A percentile compares a stretch with the other conserved stretches of the same genome.
Evolutionary conservation across 2,797 vertebrate genomes (phyloP).

Genomic region (Potorous gilbertii): DNA sequence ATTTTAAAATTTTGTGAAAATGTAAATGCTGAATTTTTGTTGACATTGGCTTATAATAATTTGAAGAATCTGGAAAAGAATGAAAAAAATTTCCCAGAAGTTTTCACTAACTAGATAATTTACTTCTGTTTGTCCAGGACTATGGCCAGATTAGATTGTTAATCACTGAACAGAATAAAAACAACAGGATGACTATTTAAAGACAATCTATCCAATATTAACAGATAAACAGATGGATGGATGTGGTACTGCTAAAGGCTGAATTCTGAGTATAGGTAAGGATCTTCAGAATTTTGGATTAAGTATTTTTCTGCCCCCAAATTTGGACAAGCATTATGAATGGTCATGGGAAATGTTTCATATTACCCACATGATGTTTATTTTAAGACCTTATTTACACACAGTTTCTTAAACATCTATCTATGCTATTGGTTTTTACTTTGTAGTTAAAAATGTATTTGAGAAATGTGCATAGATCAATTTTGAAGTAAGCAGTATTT

Average conservation of each 20-base stretch:
- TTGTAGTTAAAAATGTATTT: slow-evolving; percentile 11
- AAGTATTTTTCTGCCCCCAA: slow-evolving; percentile 18
- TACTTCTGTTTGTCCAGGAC: slow-evolving; percentile 69
- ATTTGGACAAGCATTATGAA: background rate
- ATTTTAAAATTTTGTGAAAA: slow-evolving; percentile 23
- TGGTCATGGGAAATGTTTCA: background rate
- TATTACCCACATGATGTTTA: background rate
- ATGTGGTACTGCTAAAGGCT: slow-evolving; percentile 37
- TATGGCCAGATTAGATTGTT: slow-evolving; percentile 77
- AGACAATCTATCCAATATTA: slow-evolving; percentile 17
- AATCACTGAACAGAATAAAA: slow-evolving; percentile 79
- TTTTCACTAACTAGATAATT: slow-evolving; percentile 16
- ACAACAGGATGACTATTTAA: slow-evolving; percentile 60
- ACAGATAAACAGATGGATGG: slow-evolving; percentile 10
- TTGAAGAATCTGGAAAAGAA: too few relatives aligned
- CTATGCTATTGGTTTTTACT: background rate
- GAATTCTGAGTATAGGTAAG: slow-evolving; percentile 81
- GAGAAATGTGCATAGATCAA: background rate
- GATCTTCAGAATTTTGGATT: slow-evolving; percentile 45
- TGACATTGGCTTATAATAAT: too few relatives aligned
- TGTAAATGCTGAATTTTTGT: slow-evolving; percentile 1
- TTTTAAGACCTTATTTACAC: background rate
- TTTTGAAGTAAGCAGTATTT: slow-evolving; percentile 23
- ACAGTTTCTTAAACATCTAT: background rate
- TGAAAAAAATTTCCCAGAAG: too few relatives aligned